A percentile compares a stretch with the other conserved stretches of the same genome.
Conservation (phyloP, 2,888 invertebrate species). For the Eurois occulta region DNA sequence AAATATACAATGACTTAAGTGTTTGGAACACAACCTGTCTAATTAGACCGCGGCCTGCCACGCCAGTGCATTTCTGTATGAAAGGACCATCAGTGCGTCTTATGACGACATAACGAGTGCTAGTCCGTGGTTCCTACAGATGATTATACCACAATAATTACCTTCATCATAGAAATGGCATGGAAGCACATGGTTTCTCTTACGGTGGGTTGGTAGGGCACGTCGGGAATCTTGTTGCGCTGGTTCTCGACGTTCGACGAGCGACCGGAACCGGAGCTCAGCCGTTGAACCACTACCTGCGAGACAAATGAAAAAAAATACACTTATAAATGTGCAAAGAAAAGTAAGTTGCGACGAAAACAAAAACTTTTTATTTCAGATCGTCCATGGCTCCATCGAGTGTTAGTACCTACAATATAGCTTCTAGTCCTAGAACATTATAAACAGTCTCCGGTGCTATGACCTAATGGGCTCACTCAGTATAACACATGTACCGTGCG, state of each 20-base stretch:
- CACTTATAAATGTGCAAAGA: not conserved
- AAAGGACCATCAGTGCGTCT: conserved; percentile 24
- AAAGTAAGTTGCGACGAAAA: not conserved
- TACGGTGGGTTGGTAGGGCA: conserved; percentile 95
- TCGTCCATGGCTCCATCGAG: not conserved
- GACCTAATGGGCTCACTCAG: not conserved
- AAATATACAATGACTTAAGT: not conserved
- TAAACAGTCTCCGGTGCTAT: not conserved
- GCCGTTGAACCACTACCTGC: conserved; percentile 90
- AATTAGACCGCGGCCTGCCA: conserved; percentile 35
- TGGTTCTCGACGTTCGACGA: conserved; percentile 88
- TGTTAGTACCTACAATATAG: not conserved
- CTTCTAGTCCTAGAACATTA: not conserved
- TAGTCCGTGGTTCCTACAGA: conserved; percentile 12
- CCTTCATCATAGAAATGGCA: conserved; percentile 98
- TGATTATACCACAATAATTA: conserved; percentile 69
- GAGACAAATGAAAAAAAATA: conserved; percentile 11
- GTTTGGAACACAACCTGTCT: not conserved
- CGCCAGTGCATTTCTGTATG: conserved; percentile 24
- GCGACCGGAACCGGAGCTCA: conserved; percentile 89
- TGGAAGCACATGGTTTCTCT: conserved; percentile 98
- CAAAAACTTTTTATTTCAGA: not conserved
- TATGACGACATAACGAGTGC: conserved; percentile 1
- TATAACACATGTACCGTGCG: not conserved
- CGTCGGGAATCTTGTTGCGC: conserved; percentile 90